phyloP scores from a whole-genome alignment of 1,140 invertebrate species.

The Platyscapa corneri region DNA sequence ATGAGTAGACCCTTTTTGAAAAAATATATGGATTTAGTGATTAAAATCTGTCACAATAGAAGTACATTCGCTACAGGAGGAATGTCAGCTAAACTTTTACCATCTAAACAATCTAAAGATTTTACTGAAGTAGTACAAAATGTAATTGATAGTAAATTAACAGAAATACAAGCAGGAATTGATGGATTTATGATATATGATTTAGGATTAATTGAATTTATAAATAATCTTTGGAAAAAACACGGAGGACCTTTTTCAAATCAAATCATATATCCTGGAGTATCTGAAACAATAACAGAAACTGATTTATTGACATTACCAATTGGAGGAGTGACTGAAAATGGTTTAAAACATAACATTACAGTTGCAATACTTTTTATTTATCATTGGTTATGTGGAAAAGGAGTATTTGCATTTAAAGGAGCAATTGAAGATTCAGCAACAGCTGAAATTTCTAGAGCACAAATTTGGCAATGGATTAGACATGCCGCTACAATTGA shows the following conservation, averaged over 20 bases:
- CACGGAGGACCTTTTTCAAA: constrained; percentile 49
- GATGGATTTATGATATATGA: constrained; percentile 85
- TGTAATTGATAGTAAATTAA: constrained; percentile 75
- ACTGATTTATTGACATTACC: constrained; percentile 78
- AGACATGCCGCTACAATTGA: constrained; percentile 75
- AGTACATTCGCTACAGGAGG: constrained; percentile 81
- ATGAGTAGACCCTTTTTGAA: constrained; percentile 80
- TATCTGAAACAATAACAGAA: constrained; percentile 60
- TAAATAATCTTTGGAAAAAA: constrained; percentile 75
- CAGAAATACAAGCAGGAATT: constrained; percentile 78
- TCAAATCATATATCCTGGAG: constrained; percentile 53
- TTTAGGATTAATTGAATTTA: constrained; percentile 75
- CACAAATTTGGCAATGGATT: constrained; percentile 85
- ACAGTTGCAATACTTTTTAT: constrained; percentile 80
- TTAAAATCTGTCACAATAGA: constrained; percentile 78
- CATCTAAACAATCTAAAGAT: constrained; percentile 64
- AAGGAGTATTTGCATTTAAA: constrained; percentile 80
- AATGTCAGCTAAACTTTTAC: constrained; percentile 79
- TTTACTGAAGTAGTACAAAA: constrained; percentile 67
- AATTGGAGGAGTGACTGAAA: constrained; percentile 76
- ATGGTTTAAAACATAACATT: constrained; percentile 80
- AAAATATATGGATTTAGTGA: constrained; percentile 78
- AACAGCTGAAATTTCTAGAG: constrained; percentile 83
- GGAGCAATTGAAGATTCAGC: constrained; percentile 83
- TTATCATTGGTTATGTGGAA: constrained; percentile 80